Evolutionary conservation across 2,113 vertebrate genomes (phyloP).

Genomic region (Scytalopus superciliaris): DNA sequence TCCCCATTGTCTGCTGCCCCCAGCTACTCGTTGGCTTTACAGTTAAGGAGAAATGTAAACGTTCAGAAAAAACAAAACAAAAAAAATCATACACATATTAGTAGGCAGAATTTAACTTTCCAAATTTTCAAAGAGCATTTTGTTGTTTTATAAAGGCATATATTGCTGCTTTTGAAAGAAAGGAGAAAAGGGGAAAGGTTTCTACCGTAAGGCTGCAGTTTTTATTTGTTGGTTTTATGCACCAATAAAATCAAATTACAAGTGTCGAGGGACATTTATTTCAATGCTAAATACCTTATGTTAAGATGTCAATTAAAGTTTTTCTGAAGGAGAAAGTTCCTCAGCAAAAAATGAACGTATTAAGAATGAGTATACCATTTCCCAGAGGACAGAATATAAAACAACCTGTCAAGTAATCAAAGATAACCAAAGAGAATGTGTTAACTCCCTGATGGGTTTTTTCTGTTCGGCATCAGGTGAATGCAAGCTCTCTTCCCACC

Average conservation of each 20-base stretch:
- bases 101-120: not conserved
- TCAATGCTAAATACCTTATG: constrained; percentile 38
- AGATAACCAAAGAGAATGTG: constrained; percentile 54
- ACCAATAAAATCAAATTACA: constrained; percentile 37
- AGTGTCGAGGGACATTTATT: not conserved
- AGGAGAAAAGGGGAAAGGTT: not conserved
- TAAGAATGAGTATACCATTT: constrained; percentile 14
- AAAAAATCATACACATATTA: not conserved
- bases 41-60: not conserved
- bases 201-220: not conserved
- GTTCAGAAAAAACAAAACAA: not conserved
- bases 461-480: constrained; percentile 38
- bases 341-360: constrained; percentile 24
- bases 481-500: constrained; percentile 37
- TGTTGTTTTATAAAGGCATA: not conserved
- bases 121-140: not conserved
- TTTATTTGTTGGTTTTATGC: constrained; percentile 20
- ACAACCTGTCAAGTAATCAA: constrained; percentile 49
- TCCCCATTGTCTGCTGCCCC: not conserved
- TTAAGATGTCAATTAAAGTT: constrained; percentile 57
- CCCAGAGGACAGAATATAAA: constrained; percentile 48
- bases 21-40: not conserved
- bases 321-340: constrained; percentile 44
- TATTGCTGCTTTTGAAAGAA: not conserved
- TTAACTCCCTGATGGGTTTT: constrained; percentile 46